These are phyloP conservation scores for Trididemnum miniatum DNA, from an alignment of 23 tunicate species.

Conservation along the genomic window DNA sequence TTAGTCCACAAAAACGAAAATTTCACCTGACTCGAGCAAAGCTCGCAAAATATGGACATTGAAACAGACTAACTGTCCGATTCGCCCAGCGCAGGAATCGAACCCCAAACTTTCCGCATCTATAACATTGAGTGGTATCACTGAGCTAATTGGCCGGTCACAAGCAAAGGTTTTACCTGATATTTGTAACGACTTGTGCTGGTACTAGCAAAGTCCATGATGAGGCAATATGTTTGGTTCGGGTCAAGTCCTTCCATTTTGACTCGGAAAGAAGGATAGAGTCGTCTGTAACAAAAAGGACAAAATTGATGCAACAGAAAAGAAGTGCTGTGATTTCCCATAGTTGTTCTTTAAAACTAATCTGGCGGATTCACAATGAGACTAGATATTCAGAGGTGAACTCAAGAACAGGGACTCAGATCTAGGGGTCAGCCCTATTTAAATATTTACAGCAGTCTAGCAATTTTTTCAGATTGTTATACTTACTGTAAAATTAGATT, in stretches of 20 bases:
- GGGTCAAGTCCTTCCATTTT: neutral
- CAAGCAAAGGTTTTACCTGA: too few species aligned
- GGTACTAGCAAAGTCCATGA: neutral
- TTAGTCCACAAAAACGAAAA: too few species aligned
- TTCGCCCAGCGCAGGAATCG: neutral
- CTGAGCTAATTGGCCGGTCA: neutral
- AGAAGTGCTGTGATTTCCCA: too few species aligned
- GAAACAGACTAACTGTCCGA: too few species aligned
- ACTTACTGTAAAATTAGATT: too few species aligned
- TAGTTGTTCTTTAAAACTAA: too few species aligned
- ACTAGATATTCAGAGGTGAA: neutral
- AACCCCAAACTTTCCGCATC: neutral
- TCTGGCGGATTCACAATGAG: neutral
- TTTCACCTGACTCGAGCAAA: too few species aligned
- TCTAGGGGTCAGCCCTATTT: too few species aligned
- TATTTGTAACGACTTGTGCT: neutral
- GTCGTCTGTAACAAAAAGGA: constrained; percentile 7
- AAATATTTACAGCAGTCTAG: too few species aligned
- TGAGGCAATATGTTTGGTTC: neutral
- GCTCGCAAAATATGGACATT: too few species aligned
- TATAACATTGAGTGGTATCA: neutral
- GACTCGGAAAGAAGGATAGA: neutral
- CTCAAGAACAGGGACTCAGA: too few species aligned
- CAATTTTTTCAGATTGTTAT: too few species aligned
- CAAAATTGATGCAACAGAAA: neutral